Base-by-base conservation (phyloP, 2,888 invertebrate species). In the Drosophila borborema region DNA sequence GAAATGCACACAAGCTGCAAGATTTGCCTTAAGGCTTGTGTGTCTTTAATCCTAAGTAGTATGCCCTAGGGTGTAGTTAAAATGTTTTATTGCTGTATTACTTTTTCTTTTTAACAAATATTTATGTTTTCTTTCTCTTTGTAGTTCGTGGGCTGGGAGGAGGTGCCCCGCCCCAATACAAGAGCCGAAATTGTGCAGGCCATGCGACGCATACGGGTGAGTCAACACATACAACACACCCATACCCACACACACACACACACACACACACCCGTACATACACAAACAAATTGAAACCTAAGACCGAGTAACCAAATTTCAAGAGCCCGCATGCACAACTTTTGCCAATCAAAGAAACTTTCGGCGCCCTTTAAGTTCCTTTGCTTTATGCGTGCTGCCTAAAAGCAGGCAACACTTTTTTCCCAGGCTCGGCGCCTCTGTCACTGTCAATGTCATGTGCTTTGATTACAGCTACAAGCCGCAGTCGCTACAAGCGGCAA, bases 111-210 rank as follows among this genome's bases (percentile, higher is more conserved):
- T 38, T 34, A 38, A 51, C 54, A 72, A 71, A 72, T 48, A 49
- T 12, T 55, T 9, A 64, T 64, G 72, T 28, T 45, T 45, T n/a
- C n/a, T 76, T 83, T 88, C 83, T 76, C 89, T 90, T 96, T 97
- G 59, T 96, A 99, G 99, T 99, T 98, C 94, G 99, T 99, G 93
- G 99, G 99, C 82, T 98, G 98, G 80, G 95, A 99, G 96, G 99
- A 99, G 93, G 98, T 99, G 87, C 98, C 99, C 20, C 95, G 99
- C 83, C 99, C 99, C 38, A 97, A 97, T 82, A 99, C 98, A 93
- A 95, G 99, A 87, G 97, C 99, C 82, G 99, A 99, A 94, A 99
- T 99, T 92, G 99, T 99, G 70, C 98, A 99, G 76, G 99, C 99
- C 77, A 99, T 99, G 99, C 96, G 99, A 75, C 95, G 98, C 91